These are phyloP conservation scores for Hydrotaea diabolus DNA, from an alignment of 2,888 invertebrate species.

Conservation along the genomic window DNA sequence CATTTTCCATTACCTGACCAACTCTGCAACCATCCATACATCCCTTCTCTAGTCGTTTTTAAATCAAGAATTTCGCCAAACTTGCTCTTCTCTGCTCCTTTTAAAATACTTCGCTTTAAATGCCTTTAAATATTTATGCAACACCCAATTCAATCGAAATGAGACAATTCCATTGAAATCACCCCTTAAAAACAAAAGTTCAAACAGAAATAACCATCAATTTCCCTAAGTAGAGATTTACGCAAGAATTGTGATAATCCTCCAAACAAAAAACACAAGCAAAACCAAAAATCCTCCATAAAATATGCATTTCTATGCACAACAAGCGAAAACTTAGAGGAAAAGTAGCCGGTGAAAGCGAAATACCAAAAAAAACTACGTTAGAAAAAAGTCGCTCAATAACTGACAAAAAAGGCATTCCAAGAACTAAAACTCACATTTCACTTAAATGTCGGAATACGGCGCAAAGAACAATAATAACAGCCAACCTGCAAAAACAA, in stretches of 20 bases:
- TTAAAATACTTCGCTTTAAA: too few relatives aligned
- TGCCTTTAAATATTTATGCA: not conserved
- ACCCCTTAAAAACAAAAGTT: slow-evolving; percentile 8
- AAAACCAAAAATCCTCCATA: slow-evolving; percentile 40
- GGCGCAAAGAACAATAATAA: not conserved
- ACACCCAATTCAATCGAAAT: slow-evolving; percentile 7
- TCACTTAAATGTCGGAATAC: slow-evolving; percentile 13
- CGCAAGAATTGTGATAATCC: slow-evolving; percentile 56
- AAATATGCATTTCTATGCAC: slow-evolving; percentile 65
- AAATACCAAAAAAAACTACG: slow-evolving; percentile 46
- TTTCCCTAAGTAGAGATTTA: slow-evolving; percentile 60
- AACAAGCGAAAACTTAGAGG: slow-evolving; percentile 43
- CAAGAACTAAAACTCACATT: slow-evolving; percentile 43
- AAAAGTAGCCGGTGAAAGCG: slow-evolving; percentile 2
- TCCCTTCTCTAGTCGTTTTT: too few relatives aligned
- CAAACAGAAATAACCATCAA: slow-evolving; percentile 52
- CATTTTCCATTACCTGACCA: too few relatives aligned
- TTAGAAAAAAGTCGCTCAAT: slow-evolving; percentile 28
- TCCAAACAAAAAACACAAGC: slow-evolving; percentile 58
- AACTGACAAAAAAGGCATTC: slow-evolving; percentile 34
- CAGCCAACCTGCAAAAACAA: not conserved
- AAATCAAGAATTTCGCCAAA: too few relatives aligned
- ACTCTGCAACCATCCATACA: too few relatives aligned
- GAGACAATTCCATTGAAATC: not conserved
- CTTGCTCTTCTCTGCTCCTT: too few relatives aligned